Evolutionary conservation across 2,888 invertebrate species (phyloP).

Genomic region (Sminthurinus aureus): DNA sequence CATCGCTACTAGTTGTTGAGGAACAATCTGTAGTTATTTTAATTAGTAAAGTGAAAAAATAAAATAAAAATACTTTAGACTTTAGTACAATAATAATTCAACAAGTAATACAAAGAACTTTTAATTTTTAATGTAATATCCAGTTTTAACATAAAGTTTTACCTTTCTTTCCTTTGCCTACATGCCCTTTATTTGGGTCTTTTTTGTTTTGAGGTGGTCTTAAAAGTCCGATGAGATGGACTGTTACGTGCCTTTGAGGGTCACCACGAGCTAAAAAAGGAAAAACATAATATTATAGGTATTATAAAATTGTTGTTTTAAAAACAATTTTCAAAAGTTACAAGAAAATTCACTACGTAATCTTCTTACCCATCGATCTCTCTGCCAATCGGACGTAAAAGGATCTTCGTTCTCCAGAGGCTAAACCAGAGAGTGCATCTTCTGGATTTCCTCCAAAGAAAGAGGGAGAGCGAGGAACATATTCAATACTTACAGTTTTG

Average conservation of each 20-base stretch:
- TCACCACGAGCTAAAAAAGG: slow-evolving; percentile 76
- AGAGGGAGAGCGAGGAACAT: slow-evolving; percentile 60
- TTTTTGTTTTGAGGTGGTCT: slow-evolving; percentile 58
- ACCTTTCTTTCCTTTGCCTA: slow-evolving; percentile 58
- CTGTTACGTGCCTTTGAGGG: slow-evolving; percentile 74
- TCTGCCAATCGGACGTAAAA: slow-evolving; percentile 66
- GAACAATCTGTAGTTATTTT: slow-evolving; percentile 48
- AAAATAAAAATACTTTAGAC: not conserved
- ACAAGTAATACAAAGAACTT: too few relatives aligned
- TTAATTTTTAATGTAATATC: too few relatives aligned
- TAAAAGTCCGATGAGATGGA: slow-evolving; percentile 74
- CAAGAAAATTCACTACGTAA: not conserved
- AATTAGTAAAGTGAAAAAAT: not conserved
- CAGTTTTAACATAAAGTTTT: slow-evolving; percentile 9
- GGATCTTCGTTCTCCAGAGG: slow-evolving; percentile 63
- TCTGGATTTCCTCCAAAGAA: slow-evolving; percentile 60
- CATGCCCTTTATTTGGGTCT: slow-evolving; percentile 50
- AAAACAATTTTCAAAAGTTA: not conserved
- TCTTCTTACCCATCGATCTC: not conserved
- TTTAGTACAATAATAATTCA: not conserved
- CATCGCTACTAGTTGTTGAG: slow-evolving; percentile 56
- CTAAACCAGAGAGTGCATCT: slow-evolving; percentile 59
- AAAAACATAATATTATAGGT: not conserved
- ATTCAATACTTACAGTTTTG: slow-evolving; percentile 41
- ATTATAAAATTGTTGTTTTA: not conserved